A percentile compares a stretch with the other conserved stretches of the same genome.
phyloP scores from a whole-genome alignment of 2,888 invertebrate species.

The Drosophila tanythrix region DNA sequence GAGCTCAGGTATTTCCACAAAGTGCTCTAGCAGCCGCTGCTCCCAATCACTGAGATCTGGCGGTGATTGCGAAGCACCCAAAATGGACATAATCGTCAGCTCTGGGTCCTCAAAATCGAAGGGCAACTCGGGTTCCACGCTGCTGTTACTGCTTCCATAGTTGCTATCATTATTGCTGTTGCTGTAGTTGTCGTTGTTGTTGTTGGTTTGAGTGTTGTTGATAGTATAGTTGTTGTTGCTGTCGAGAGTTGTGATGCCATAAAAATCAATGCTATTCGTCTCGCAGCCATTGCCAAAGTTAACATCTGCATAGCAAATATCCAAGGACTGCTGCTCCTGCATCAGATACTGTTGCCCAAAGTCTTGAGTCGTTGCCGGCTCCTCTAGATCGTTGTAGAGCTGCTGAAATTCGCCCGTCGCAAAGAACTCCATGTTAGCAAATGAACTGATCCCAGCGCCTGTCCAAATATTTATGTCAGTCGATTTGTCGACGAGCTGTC shows the following conservation, averaged over 20 bases:
- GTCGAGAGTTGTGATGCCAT: conserved; percentile 69
- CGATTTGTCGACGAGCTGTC: not conserved
- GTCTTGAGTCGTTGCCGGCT: conserved; percentile 34
- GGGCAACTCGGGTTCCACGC: conserved; percentile 22
- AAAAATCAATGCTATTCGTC: conserved; percentile 56
- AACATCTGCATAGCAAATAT: conserved; percentile 57
- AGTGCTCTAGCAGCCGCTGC: conserved; percentile 82
- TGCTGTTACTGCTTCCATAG: conserved; percentile 11
- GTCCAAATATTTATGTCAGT: conserved; percentile 74
- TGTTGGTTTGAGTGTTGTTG: conserved; percentile 18
- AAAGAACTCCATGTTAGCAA: conserved; percentile 83
- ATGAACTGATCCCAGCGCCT: conserved; percentile 42
- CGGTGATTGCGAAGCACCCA: conserved; percentile 40
- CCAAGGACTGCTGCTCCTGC: conserved; percentile 19
- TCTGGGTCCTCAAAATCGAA: conserved; percentile 44
- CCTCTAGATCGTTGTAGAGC: conserved; percentile 82
- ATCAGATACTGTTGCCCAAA: conserved; percentile 19
- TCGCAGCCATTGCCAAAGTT: conserved; percentile 46
- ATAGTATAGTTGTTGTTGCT: conserved; percentile 47
- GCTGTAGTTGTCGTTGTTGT: conserved; percentile 11
- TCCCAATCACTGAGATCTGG: conserved; percentile 82
- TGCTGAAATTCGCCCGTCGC: conserved; percentile 85
- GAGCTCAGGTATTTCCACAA: conserved; percentile 83
- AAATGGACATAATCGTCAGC: conserved; percentile 9
- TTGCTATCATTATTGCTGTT: conserved; percentile 14